Percentiles rank a stretch among this genome's conserved stretches.
phyloP scores from a whole-genome alignment of 1,140 invertebrate genomes.

The Oscheius sp. region DNA sequence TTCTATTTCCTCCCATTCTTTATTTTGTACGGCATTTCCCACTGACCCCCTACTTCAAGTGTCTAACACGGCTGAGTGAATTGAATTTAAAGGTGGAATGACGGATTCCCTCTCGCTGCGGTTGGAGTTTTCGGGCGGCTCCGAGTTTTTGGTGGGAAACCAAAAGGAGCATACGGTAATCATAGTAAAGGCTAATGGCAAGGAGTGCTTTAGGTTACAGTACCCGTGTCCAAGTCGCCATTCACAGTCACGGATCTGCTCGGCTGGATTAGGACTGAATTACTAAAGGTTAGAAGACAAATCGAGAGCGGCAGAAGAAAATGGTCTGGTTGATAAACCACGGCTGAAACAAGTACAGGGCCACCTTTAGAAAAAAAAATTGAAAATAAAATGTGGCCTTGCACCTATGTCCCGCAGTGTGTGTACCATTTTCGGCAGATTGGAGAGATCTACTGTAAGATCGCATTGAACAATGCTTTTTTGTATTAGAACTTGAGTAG shows the following conservation, averaged over 20 bases:
- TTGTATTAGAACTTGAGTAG: not conserved
- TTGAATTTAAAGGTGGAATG: not conserved
- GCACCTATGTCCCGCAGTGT: not conserved
- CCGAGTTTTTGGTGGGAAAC: slow-evolving; percentile 16
- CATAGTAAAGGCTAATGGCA: not conserved
- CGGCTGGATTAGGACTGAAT: not conserved
- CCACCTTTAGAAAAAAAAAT: not conserved
- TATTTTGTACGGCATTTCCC: no score
- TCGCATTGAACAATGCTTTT: not conserved
- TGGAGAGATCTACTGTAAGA: not conserved
- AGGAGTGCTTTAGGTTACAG: not conserved
- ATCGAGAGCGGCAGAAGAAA: not conserved
- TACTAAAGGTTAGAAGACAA: not conserved
- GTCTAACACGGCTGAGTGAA: no score
- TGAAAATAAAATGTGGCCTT: not conserved
- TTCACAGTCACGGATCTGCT: not conserved
- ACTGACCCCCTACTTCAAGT: no score
- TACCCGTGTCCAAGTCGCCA: not conserved
- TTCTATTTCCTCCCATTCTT: no score
- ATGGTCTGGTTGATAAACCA: no score
- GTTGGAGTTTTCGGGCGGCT: slow-evolving; percentile 22
- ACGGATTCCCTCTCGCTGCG: not conserved
- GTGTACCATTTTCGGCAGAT: not conserved
- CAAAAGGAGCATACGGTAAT: slow-evolving; percentile 15
- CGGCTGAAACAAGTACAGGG: no score